Evolutionary conservation across 2,797 vertebrate genomes (phyloP), one percentile per base, ranked within the genome.

Genomic region (Ibycter americanus): DNA sequence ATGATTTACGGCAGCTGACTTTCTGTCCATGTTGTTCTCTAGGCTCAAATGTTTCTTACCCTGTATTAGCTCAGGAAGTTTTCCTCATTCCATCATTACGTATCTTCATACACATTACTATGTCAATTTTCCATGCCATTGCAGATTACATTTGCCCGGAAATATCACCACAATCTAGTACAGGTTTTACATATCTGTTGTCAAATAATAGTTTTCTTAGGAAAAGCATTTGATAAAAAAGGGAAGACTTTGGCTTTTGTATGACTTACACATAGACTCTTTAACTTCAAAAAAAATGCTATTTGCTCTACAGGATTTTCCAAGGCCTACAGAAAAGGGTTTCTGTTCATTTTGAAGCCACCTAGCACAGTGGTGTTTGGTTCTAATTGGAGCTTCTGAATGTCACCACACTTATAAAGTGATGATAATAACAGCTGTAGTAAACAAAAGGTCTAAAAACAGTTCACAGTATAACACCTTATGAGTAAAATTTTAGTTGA

Each of bases 201-300:
- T 85, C 81, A 95, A 93, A 77, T 82, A 70, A 80, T 26, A 93
- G 23, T 71, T 81, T 68, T 89, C 77, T 90, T 89, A 78, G n/a
- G 44, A 91, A 91, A 93, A 71, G 6, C 31, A 59, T 87, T 85
- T 6, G 6, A 76, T 65, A n/a, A 59, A 81, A 90, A 90, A 58
- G 7, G 9, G 67, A 63, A 49, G 11, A 58, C 21, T 68, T 56
- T 54, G 32, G 6, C 10, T 71, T 87, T 83, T 82, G 38, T 46
- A 40, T 59, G 12, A 93, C 80, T 89, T 80, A 66, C 40, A 56
- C 5, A 31, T 72, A 58, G 13, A 72, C 7, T 14, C 27, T 89
- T 89, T 49, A 73, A 63, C 22, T 27, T 84, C 40, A 82, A 90
- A 89, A 22, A 76, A 76, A 90, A 59, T 66, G 32, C 5, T 89